These are phyloP conservation scores for Euphydryas editha DNA, from an alignment of 2,888 invertebrate genomes.

Conservation along the genomic window DNA sequence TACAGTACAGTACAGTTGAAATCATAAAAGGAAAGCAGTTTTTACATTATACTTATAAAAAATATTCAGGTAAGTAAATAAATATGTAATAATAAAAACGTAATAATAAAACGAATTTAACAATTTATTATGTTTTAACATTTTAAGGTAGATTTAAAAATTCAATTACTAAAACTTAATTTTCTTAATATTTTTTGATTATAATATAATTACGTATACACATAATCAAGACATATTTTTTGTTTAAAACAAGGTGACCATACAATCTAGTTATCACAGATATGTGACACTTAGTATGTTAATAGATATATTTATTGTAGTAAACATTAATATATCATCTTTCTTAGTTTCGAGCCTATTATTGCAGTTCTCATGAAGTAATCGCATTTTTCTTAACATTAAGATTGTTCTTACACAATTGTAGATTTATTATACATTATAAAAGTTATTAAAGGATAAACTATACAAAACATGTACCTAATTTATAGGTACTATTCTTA, in stretches of 20 bases:
- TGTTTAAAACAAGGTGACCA: not conserved
- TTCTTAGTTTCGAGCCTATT: not conserved
- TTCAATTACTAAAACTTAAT: not conserved
- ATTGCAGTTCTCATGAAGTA: no score
- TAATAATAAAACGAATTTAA: conserved; percentile 5
- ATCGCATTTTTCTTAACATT: no score
- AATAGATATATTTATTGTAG: not conserved
- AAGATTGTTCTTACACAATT: not conserved
- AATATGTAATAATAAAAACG: not conserved
- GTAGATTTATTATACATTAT: not conserved
- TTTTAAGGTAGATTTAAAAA: not conserved
- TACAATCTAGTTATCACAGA: conserved; percentile 5
- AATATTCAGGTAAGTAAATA: no score
- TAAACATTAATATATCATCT: not conserved
- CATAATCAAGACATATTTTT: not conserved
- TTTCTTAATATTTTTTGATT: not conserved
- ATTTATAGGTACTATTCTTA: not conserved
- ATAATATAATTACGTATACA: not conserved
- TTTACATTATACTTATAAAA: no score
- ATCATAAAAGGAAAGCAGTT: no score
- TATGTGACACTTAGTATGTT: not conserved
- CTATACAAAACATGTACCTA: not conserved
- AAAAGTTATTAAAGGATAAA: not conserved
- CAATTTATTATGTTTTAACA: conserved; percentile 3
- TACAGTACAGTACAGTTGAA: no score